These are phyloP conservation scores for Mus spicilegus DNA, from an alignment of 2,113 vertebrate species.

Conservation along the genomic window DNA sequence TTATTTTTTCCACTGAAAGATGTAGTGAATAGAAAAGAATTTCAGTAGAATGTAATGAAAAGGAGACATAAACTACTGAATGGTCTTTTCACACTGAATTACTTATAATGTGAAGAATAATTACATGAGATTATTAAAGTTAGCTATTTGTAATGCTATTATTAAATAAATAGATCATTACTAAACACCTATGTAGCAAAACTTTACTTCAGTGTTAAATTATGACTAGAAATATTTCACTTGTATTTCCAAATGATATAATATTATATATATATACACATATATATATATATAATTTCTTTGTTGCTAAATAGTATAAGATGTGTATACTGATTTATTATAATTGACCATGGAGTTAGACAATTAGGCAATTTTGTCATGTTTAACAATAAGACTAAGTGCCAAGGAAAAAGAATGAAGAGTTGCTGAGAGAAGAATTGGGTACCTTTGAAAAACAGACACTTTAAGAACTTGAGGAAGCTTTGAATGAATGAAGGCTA, in stretches of 20 bases:
- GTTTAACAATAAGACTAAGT: not conserved
- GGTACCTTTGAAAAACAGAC: constrained; percentile 48
- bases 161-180: not conserved
- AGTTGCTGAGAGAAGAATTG: not conserved
- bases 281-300: not conserved
- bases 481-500: constrained; percentile 56
- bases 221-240: not conserved
- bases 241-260: not conserved
- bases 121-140: not conserved
- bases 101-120: not conserved
- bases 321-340: not conserved
- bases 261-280: not conserved
- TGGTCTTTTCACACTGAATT: not conserved
- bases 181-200: constrained; percentile 1
- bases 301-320: not conserved
- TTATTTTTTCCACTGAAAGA: not conserved
- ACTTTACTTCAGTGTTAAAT: not conserved
- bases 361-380: not conserved
- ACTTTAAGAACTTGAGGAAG: constrained; percentile 4
- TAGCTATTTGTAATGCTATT: not conserved
- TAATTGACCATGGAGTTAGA: not conserved
- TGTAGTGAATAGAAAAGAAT: not conserved
- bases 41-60: not conserved
- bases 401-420: not conserved
- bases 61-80: not conserved